These are phyloP conservation scores for Achroia grisella DNA, from an alignment of 1,140 invertebrate genomes.

Conservation along the genomic window DNA sequence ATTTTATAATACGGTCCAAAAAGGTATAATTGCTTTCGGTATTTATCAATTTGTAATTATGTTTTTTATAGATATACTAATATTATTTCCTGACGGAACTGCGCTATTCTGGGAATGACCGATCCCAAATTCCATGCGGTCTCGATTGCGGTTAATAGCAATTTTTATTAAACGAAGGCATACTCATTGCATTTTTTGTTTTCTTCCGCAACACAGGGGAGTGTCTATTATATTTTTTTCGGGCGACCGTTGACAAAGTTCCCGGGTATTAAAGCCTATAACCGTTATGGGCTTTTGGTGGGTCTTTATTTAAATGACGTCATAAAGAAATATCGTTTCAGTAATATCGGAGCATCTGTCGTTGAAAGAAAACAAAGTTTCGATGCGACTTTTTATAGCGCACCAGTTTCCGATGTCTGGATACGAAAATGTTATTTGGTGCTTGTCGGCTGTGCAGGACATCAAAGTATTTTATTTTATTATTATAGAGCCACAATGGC, in stretches of 20 bases:
- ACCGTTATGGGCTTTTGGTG: slow-evolving; percentile 42
- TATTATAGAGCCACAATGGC: not conserved
- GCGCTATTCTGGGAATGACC: too few species aligned
- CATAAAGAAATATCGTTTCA: slow-evolving; percentile 63
- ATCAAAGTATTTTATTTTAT: slow-evolving; percentile 10
- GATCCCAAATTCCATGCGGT: too few species aligned
- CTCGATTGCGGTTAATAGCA: too few species aligned
- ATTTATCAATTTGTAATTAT: too few species aligned
- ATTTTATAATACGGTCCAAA: too few species aligned
- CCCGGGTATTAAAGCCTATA: slow-evolving; percentile 25
- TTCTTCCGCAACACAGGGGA: too few species aligned
- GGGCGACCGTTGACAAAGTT: slow-evolving; percentile 38
- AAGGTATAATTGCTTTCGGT: too few species aligned
- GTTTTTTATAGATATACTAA: too few species aligned
- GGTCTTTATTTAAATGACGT: slow-evolving; percentile 66
- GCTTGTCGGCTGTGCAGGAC: not conserved
- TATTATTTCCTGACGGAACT: too few species aligned
- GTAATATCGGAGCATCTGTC: slow-evolving; percentile 66
- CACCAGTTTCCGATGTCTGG: slow-evolving; percentile 51
- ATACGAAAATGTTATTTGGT: slow-evolving; percentile 50
- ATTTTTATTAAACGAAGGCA: too few species aligned
- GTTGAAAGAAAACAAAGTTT: slow-evolving; percentile 60
- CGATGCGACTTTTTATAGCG: slow-evolving; percentile 56
- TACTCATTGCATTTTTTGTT: too few species aligned
- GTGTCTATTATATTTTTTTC: not conserved